Evolutionary conservation across 2,888 invertebrate genomes (phyloP), one percentile per base, ranked within the genome.

Genomic region (Pollenia griseotomentosa): DNA sequence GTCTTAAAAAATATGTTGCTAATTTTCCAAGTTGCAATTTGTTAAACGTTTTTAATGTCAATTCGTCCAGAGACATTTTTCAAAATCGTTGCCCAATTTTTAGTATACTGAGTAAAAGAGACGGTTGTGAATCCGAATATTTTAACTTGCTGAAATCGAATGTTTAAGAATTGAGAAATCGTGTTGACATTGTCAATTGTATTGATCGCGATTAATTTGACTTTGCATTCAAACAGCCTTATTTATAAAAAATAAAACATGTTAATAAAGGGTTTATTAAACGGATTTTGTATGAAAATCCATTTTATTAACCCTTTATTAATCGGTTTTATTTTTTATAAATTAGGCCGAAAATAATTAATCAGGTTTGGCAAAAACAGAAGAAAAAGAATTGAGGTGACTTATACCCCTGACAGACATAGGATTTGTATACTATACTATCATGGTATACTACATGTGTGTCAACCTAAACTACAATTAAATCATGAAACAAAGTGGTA

Each of bases 111-210:
- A 88, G 92, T 33, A 90, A 91, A 70, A 71, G 92, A 11, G 90
- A 91, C 0, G 90, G 91, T 53, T 68, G 77, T 78, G 92, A 93
- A 55, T 88, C 90, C 51, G 90, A 91, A 19, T 92, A 92, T 82
- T 93, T 93, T 81, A 90, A 96, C 77, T 93, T 97, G 77, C 92
- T 96, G 0, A 96, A 96, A 92, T 95, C 96, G 90, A 96, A 96
- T 79, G 93, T 98, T 9, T 93, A 94, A 33, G 97, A 97, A 89
- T 91, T 97, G 6, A 95, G 95, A 83, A 97, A 97, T 94, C 93
- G 95, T 48, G 95, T 96, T 75, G 93, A 94, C 0, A 94, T 96
- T 0, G 93, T 94, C 14, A 94, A 94, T 23, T 93, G 93, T 57
- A 90, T 95, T 0, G 94, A 95, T 66, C 91, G 92, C 8, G 90